phyloP scores from a whole-genome alignment of 35 echinoderm and acorn worm species.

The Ophiothrix spiculata region DNA sequence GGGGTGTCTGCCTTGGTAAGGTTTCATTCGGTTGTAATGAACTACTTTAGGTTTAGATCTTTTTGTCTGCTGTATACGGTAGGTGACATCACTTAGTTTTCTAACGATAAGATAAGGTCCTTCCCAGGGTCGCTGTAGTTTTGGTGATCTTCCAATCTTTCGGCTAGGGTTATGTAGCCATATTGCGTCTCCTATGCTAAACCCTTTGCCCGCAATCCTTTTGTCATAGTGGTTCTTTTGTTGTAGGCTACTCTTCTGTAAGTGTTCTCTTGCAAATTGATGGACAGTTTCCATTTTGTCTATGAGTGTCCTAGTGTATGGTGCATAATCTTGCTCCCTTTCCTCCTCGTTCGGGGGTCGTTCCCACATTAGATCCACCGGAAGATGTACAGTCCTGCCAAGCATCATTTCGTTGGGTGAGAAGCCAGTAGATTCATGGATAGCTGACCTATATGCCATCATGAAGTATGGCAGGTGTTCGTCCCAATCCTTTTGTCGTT shows the following conservation, averaged over 20 bases:
- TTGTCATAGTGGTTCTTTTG: conserved; percentile 32
- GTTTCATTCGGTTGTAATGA: conserved; percentile 19
- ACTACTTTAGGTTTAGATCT: conserved; percentile 28
- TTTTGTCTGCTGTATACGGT: conserved; percentile 18
- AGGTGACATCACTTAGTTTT: conserved; percentile 27
- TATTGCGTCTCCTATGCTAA: neutral
- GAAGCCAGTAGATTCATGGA: conserved; percentile 49
- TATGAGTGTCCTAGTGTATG: neutral
- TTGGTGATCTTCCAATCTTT: conserved; percentile 21
- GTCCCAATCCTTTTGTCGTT: conserved; percentile 52
- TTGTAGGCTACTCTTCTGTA: neutral
- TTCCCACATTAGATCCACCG: conserved; percentile 13
- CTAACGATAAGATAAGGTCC: conserved; percentile 32
- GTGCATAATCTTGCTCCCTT: conserved; percentile 2
- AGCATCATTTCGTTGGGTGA: conserved; percentile 58
- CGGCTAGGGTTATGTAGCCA: conserved; percentile 29
- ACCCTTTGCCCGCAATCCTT: neutral
- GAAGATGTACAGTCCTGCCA: conserved; percentile 25
- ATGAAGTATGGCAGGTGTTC: conserved; percentile 30
- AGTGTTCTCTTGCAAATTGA: neutral
- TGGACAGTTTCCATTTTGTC: neutral
- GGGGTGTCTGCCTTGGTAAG: neutral
- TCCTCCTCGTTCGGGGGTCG: neutral
- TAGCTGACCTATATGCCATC: conserved; percentile 30
- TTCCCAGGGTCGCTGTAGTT: conserved; percentile 20